A percentile compares a stretch with the other conserved stretches of the same genome.
Evolutionary conservation across 1,140 invertebrate species (phyloP).

Genomic region (Heliothis virescens): DNA sequence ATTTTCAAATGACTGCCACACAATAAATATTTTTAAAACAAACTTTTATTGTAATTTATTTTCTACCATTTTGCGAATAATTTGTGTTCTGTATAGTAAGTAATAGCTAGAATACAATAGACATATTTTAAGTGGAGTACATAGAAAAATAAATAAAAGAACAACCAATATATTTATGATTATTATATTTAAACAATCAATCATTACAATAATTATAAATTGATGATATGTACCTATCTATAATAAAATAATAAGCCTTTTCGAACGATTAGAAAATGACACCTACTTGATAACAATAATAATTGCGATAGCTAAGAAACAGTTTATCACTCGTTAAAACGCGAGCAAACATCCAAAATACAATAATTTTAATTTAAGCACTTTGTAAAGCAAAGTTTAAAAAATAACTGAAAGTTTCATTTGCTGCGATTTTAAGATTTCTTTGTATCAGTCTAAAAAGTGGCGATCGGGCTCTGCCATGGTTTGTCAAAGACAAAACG

Average conservation of each 20-base stretch:
- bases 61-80: no score
- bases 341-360: slow-evolving; percentile 21
- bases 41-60: no score
- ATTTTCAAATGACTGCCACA: no score
- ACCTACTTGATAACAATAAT: slow-evolving; percentile 37
- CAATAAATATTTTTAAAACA: no score
- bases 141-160: slow-evolving; percentile 8
- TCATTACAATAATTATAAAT: slow-evolving; percentile 40
- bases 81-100: no score
- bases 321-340: slow-evolving; percentile 45
- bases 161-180: slow-evolving; percentile 17
- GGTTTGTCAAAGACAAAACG: no score
- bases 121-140: not conserved
- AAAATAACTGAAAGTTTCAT: not conserved
- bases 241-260: slow-evolving; percentile 45
- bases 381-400: not conserved
- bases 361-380: slow-evolving; percentile 8
- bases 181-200: slow-evolving; percentile 46
- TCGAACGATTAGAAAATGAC: slow-evolving; percentile 40
- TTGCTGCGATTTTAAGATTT: no score
- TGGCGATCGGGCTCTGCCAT: no score
- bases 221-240: slow-evolving; percentile 46
- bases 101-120: no score
- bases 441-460: no score
- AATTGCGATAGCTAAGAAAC: slow-evolving; percentile 17